Evolutionary conservation across 2,113 vertebrate genomes (phyloP).

Genomic region (Forbesichthys papilliferus): DNA sequence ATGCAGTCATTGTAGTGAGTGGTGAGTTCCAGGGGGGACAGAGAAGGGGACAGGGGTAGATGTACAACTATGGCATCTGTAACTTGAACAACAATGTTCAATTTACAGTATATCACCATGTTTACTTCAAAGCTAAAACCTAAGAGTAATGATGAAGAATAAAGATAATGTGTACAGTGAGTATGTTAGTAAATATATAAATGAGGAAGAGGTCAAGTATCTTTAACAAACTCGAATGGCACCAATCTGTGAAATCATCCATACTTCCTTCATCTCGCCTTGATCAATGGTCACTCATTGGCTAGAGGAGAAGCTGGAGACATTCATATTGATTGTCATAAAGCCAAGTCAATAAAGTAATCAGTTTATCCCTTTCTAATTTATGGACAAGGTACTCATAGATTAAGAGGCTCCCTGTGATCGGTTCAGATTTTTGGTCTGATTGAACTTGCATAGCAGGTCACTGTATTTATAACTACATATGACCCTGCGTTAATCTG

Average conservation of each 20-base stretch:
- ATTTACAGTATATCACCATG: not conserved
- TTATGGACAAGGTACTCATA: conserved; percentile 41
- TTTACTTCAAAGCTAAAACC: not conserved
- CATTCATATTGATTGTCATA: conserved; percentile 37
- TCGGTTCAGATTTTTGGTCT: conserved; percentile 40
- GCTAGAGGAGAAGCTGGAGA: conserved; percentile 11
- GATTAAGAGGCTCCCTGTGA: conserved; percentile 44
- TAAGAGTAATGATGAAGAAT: not conserved
- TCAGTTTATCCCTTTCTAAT: conserved; percentile 36
- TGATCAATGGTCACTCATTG: conserved; percentile 57
- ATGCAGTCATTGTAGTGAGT: too few relatives aligned
- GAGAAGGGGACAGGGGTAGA: too few relatives aligned
- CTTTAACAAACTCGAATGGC: conserved; percentile 39
- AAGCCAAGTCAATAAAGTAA: conserved; percentile 50
- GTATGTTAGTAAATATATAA: conserved; percentile 4
- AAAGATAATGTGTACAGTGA: not conserved
- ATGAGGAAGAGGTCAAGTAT: not conserved
- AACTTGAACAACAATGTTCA: too few relatives aligned
- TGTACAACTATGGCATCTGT: too few relatives aligned
- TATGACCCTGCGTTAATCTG: conserved; percentile 12
- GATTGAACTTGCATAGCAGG: conserved; percentile 51
- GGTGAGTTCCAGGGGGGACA: too few relatives aligned
- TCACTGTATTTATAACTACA: conserved; percentile 6
- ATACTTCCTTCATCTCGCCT: conserved; percentile 36
- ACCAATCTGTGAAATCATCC: conserved; percentile 54